phyloP scores from a whole-genome alignment of 2,888 invertebrate genomes.

The Drosophila kokeensis region DNA sequence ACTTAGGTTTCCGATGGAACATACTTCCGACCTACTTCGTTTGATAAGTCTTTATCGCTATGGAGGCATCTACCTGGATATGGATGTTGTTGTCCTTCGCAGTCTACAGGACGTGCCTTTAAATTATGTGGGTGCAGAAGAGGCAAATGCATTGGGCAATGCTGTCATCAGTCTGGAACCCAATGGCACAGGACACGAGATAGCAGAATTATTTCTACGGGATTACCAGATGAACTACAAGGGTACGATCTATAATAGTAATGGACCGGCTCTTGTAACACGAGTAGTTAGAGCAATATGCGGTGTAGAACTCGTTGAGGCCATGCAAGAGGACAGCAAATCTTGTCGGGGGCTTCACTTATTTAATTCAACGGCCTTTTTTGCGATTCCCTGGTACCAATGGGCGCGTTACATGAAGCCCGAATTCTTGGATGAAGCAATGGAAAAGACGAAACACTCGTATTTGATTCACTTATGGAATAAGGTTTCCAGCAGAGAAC shows the following conservation, averaged over 20 bases:
- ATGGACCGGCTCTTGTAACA: constrained; percentile 87
- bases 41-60: constrained; percentile 88
- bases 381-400: constrained; percentile 86
- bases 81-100: constrained; percentile 90
- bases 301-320: constrained; percentile 85
- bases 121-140: constrained; percentile 86
- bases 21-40: constrained; percentile 81
- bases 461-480: constrained; percentile 83
- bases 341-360: constrained; percentile 88
- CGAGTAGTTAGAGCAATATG: constrained; percentile 87
- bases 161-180: constrained; percentile 88
- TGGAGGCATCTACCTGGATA: constrained; percentile 91
- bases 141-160: constrained; percentile 86
- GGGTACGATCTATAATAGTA: constrained; percentile 86
- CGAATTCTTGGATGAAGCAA: constrained; percentile 80
- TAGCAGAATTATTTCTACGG: constrained; percentile 86
- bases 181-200: constrained; percentile 86
- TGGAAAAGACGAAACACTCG: constrained; percentile 72
- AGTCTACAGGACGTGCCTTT: constrained; percentile 69
- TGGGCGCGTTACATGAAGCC: constrained; percentile 87
- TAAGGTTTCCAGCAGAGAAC: constrained; percentile 64
- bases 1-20: constrained; percentile 59
- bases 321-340: constrained; percentile 85
- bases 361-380: constrained; percentile 88
- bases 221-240: constrained; percentile 86